Conservation (phyloP, 2,888 invertebrate species). For the Julus scanicus region DNA sequence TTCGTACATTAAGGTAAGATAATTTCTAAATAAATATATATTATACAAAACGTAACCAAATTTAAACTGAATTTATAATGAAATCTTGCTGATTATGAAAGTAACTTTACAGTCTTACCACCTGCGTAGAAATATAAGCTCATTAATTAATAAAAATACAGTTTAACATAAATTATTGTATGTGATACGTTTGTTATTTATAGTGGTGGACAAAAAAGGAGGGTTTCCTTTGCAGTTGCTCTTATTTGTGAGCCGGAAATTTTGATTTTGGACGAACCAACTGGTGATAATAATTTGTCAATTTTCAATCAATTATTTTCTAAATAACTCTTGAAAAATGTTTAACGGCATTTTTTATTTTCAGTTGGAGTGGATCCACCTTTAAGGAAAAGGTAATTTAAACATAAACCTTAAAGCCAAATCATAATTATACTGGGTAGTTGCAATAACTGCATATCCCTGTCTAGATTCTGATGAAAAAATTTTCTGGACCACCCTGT, state of each 20-base stretch:
- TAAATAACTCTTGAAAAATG: too few species aligned
- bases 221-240: constrained; percentile 92
- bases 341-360: too few species aligned
- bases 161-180: constrained; percentile 49
- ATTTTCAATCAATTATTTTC: too few species aligned
- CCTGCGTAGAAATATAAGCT: too few species aligned
- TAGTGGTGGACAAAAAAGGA: constrained; percentile 90
- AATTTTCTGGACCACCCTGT: too few species aligned
- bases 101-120: too few species aligned
- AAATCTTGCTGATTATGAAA: too few species aligned
- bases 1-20: background rate
- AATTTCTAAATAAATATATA: background rate
- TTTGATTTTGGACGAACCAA: constrained; percentile 91
- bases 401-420: background rate
- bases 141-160: background rate
- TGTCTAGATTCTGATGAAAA: too few species aligned
- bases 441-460: too few species aligned
- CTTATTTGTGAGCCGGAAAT: constrained; percentile 93
- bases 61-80: background rate
- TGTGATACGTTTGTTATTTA: constrained; percentile 59
- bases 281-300: constrained; percentile 63
- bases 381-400: constrained; percentile 68
- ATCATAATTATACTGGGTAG: too few species aligned
- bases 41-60: background rate
- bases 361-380: constrained; percentile 88